phyloP scores from a whole-genome alignment of 1,140 invertebrate genomes.

The Nasonia longicornis region DNA sequence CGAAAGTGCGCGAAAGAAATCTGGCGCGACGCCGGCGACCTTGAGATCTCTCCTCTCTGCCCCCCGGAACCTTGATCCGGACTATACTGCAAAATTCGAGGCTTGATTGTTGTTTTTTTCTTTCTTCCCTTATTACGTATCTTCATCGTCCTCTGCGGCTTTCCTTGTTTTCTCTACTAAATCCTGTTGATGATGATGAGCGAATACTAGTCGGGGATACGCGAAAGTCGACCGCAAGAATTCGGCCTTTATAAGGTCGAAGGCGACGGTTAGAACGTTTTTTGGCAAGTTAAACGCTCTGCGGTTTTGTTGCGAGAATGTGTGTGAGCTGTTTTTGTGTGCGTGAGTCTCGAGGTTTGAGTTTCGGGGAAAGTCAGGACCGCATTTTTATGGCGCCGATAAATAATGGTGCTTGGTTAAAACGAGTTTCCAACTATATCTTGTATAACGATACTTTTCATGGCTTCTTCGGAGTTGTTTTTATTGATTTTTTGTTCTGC shows the following conservation, averaged over 20 bases:
- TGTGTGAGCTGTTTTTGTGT: not conserved
- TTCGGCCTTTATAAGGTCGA: not conserved
- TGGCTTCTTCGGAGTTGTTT: constrained; percentile 13
- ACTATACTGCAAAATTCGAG: not conserved
- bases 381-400: constrained; percentile 14
- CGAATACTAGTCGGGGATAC: no score
- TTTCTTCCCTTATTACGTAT: no score
- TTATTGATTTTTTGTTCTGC: not conserved
- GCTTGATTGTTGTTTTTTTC: not conserved
- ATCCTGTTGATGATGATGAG: not conserved
- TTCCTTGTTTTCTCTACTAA: not conserved
- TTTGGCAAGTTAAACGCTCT: not conserved
- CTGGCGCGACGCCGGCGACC: not conserved
- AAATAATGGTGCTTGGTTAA: constrained; percentile 14
- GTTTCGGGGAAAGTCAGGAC: constrained; percentile 4
- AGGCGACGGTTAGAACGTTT: not conserved
- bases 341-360: not conserved
- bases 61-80: not conserved
- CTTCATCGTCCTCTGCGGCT: not conserved
- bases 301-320: not conserved
- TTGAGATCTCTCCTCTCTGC: not conserved
- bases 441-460: not conserved
- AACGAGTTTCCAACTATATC: constrained; percentile 3
- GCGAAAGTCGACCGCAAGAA: not conserved
- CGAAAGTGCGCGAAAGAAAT: not conserved